Conservation (phyloP, 2,888 invertebrate species). For the Itoplectis maculator region DNA sequence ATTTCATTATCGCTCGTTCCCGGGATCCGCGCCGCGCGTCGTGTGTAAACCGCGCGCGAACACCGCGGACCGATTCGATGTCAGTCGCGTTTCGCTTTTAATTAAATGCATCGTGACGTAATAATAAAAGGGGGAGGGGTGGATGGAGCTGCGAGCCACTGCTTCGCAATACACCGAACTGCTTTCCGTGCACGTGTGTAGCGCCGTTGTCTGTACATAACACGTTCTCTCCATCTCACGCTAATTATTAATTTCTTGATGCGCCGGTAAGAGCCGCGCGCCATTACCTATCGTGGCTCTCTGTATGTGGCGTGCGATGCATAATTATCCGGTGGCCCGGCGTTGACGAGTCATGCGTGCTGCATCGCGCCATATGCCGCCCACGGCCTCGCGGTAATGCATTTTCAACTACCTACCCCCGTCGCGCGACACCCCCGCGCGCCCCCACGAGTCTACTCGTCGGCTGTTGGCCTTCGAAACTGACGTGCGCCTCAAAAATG, state of each 20-base stretch:
- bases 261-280: conserved; percentile 79
- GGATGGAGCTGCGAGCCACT: neutral
- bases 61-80: conserved; percentile 50
- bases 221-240: conserved; percentile 74
- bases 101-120: conserved; percentile 78
- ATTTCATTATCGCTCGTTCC: conserved; percentile 47
- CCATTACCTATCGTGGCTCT: conserved; percentile 75
- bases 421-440: conserved; percentile 23
- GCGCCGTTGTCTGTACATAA: conserved; percentile 49
- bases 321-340: conserved; percentile 81
- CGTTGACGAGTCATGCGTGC: conserved; percentile 84
- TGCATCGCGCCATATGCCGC: conserved; percentile 78
- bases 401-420: conserved; percentile 77
- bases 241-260: conserved; percentile 85
- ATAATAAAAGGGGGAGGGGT: conserved; percentile 43
- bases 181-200: conserved; percentile 13
- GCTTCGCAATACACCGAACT: conserved; percentile 17
- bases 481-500: conserved; percentile 17
- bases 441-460: conserved; percentile 39
- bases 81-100: conserved; percentile 73
- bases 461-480: conserved; percentile 37
- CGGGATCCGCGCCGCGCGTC: neutral
- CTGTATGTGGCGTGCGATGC: conserved; percentile 82
- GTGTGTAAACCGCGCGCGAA: conserved; percentile 15
- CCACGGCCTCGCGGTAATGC: conserved; percentile 79